A percentile compares a stretch with the other conserved stretches of the same genome.
Evolutionary conservation across 1,140 invertebrate species (phyloP).

Genomic region (Eupristina koningsbergeri): DNA sequence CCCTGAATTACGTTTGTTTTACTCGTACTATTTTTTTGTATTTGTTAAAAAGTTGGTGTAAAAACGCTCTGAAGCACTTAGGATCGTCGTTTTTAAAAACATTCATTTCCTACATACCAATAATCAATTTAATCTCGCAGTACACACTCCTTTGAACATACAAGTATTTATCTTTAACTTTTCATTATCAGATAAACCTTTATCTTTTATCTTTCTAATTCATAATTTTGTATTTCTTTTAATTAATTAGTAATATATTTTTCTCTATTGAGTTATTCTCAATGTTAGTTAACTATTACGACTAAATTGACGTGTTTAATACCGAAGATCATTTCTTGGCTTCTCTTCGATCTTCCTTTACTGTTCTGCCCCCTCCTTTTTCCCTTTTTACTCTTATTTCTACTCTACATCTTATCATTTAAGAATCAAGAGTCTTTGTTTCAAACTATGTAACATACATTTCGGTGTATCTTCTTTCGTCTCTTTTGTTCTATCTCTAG

Average conservation of each 20-base stretch:
- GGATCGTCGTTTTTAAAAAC: conserved; percentile 37
- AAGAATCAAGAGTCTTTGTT: conserved; percentile 28
- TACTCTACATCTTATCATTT: neutral
- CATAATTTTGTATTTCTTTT: conserved; percentile 34
- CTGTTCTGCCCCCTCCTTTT: neutral
- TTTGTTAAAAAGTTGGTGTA: conserved; percentile 50
- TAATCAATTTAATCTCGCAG: neutral
- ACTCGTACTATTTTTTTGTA: conserved; percentile 34
- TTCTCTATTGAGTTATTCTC: conserved; percentile 45
- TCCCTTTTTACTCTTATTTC: neutral
- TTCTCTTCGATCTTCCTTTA: conserved; percentile 23
- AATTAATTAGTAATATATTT: conserved; percentile 38
- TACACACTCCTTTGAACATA: neutral
- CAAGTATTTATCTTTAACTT: conserved; percentile 10
- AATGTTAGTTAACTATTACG: conserved; percentile 61
- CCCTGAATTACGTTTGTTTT: conserved; percentile 10
- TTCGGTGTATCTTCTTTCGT: neutral
- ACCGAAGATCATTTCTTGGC: conserved; percentile 32
- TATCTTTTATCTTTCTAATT: conserved; percentile 50
- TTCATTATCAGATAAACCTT: conserved; percentile 48
- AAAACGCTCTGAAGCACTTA: conserved; percentile 50
- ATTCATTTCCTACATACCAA: neutral
- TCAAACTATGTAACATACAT: conserved; percentile 17
- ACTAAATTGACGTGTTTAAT: conserved; percentile 67
- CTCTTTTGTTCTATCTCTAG: neutral